phyloP scores from a whole-genome alignment of 2,888 invertebrate species.

The Aphrophora alni region DNA sequence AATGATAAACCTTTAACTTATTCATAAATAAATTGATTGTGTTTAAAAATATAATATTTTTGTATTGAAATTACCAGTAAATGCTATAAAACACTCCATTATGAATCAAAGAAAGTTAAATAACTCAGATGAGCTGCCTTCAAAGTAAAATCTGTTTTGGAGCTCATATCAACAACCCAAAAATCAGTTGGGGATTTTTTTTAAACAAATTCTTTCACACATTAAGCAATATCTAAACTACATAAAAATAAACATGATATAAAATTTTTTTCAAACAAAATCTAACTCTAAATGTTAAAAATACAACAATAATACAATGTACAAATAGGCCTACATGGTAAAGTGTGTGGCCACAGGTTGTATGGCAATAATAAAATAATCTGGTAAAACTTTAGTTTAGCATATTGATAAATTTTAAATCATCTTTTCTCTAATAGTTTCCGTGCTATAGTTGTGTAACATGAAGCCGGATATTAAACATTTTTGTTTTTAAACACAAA shows the following conservation, averaged over 20 bases:
- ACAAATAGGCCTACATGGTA: constrained; percentile 28
- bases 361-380: not conserved
- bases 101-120: no score
- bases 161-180: not conserved
- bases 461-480: no score
- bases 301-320: constrained; percentile 35
- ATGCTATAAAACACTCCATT: no score
- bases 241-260: not conserved
- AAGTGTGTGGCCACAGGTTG: not conserved
- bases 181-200: not conserved
- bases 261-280: not conserved
- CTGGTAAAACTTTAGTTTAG: not conserved
- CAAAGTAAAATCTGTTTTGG: not conserved
- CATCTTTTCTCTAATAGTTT: no score
- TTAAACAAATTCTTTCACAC: not conserved
- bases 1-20: not conserved
- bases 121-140: not conserved
- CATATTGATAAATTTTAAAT: no score
- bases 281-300: constrained; percentile 21
- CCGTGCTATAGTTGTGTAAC: no score
- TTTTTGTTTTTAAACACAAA: no score
- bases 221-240: not conserved
- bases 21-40: not conserved
- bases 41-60: not conserved
- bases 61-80: not conserved